Conservation (phyloP, 1,140 invertebrate species). For the Tribolium madens region DNA sequence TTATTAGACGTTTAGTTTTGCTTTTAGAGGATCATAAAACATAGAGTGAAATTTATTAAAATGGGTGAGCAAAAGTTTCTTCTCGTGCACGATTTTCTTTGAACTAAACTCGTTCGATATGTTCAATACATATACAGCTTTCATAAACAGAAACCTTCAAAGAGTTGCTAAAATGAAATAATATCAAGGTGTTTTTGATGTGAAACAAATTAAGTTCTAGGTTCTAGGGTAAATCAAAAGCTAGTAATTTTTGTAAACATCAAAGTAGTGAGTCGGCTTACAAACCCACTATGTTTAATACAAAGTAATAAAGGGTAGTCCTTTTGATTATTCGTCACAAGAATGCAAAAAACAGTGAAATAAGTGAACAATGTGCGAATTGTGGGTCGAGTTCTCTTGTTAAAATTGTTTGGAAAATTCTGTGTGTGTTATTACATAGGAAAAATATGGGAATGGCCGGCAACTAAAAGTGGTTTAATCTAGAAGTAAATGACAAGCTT, state of each 20-base stretch:
- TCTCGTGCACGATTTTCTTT: no score
- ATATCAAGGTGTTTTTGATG: background rate
- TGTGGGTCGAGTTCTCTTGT: no score
- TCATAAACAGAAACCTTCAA: background rate
- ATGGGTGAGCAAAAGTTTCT: no score
- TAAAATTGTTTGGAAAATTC: background rate
- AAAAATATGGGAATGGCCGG: slow-evolving; percentile 5
- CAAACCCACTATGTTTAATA: background rate
- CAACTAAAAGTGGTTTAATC: slow-evolving; percentile 17
- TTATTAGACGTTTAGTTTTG: no score
- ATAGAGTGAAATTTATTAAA: no score
- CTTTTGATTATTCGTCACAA: no score
- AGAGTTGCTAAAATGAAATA: background rate
- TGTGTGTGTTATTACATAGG: background rate
- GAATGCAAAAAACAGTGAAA: no score
- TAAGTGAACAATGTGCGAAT: no score
- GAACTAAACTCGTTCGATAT: no score
- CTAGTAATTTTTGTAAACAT: background rate
- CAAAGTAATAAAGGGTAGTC: background rate
- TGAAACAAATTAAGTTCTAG: background rate
- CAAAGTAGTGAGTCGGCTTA: background rate
- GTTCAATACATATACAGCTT: background rate
- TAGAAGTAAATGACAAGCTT: slow-evolving; percentile 24
- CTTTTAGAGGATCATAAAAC: no score
- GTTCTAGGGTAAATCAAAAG: background rate